Conservation (phyloP, 2,113 vertebrate species). For the Mesocricetus auratus region DNA sequence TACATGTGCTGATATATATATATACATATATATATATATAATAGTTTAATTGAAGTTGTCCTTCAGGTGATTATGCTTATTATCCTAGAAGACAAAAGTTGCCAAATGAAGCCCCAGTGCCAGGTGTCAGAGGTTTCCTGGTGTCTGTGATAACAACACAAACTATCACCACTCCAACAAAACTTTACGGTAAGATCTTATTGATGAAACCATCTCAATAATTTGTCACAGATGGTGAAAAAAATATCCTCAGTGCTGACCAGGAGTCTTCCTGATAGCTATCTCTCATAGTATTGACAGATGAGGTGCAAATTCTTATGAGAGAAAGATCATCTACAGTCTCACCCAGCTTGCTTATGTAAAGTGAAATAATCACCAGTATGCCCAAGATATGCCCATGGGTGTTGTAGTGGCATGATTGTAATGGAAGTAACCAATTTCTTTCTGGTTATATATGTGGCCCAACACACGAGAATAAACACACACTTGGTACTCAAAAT, state of each 20-base stretch:
- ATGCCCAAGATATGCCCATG: not conserved
- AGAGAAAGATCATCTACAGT: not conserved
- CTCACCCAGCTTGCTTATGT: not conserved
- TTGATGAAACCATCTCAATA: not conserved
- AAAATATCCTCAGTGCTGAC: not conserved
- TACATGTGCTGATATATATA: not conserved
- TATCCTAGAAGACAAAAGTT: not conserved
- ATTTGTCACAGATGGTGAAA: not conserved
- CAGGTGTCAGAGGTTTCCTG: not conserved
- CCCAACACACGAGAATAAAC: not conserved
- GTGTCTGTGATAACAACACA: not conserved
- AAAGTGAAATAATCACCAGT: not conserved
- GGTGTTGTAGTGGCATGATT: not conserved
- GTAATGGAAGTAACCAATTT: not conserved
- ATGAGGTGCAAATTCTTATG: not conserved
- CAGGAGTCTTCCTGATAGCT: not conserved
- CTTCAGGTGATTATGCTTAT: not conserved
- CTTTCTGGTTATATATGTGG: not conserved
- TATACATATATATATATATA: not conserved
- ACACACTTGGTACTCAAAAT: not conserved
- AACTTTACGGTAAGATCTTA: not conserved
- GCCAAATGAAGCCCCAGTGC: not conserved
- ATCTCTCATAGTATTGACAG: not conserved
- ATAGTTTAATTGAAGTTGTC: not conserved
- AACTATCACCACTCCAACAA: not conserved